Evolutionary conservation across 2,113 vertebrate genomes (phyloP).

Genomic region (sheep (Ovis aries)): ARS-UI_Ramb_v3.0 NC_056066.1:49107001-49107500

Average conservation of each 20-base stretch:
- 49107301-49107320: not conserved
- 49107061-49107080: not conserved
- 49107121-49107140: not conserved
- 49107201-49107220: not conserved
- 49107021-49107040: not conserved
- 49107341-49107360: not conserved
- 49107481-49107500: not conserved
- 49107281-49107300: not conserved
- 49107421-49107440: not conserved
- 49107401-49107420: not conserved
- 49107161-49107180: not conserved
- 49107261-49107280: not conserved
- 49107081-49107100: not conserved
- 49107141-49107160: not conserved
- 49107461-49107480: not conserved
- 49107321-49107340: not conserved
- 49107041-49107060: constrained; percentile 12
- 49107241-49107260: not conserved
- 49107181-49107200: not conserved
- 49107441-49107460: not conserved
- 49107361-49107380: not conserved
- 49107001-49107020: not conserved
- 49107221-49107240: not conserved
- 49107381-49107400: not conserved
- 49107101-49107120: not conserved